Conservation (phyloP, 2,113 vertebrate genomes). For the Cololabis saira region DNA sequence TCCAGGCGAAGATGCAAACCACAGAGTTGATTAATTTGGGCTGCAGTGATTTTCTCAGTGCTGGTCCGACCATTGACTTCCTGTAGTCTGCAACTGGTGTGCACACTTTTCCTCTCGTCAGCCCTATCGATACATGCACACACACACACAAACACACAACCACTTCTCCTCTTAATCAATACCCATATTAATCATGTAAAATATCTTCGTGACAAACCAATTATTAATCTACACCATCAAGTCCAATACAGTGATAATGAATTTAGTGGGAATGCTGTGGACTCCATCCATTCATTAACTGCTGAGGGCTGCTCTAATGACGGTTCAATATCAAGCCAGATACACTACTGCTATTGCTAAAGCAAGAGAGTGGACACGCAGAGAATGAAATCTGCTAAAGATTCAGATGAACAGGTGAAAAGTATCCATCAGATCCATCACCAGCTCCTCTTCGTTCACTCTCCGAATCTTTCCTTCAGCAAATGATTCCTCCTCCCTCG, state of each 20-base stretch:
- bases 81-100: slow-evolving; percentile 67
- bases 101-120: slow-evolving; percentile 65
- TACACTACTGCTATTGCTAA: slow-evolving; percentile 80
- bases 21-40: slow-evolving; percentile 71
- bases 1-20: slow-evolving; percentile 22
- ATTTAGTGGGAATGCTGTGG: slow-evolving; percentile 85
- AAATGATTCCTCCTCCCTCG: slow-evolving; percentile 8
- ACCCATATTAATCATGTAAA: slow-evolving; percentile 85
- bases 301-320: slow-evolving; percentile 84
- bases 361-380: background rate
- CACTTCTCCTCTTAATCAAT: slow-evolving; percentile 80
- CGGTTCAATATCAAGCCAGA: slow-evolving; percentile 83
- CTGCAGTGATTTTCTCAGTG: slow-evolving; percentile 61
- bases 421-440: background rate
- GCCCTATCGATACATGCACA: slow-evolving; percentile 36
- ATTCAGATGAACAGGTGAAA: background rate
- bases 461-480: background rate
- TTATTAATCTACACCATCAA: slow-evolving; percentile 86
- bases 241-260: slow-evolving; percentile 86
- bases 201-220: slow-evolving; percentile 84
- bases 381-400: slow-evolving; percentile 3
- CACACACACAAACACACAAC: slow-evolving; percentile 38
- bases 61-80: slow-evolving; percentile 72
- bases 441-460: slow-evolving; percentile 5
- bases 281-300: slow-evolving; percentile 88